These are phyloP conservation scores for Entomobrya multifasciata DNA, from an alignment of 2,888 invertebrate species.

Conservation along the genomic window DNA sequence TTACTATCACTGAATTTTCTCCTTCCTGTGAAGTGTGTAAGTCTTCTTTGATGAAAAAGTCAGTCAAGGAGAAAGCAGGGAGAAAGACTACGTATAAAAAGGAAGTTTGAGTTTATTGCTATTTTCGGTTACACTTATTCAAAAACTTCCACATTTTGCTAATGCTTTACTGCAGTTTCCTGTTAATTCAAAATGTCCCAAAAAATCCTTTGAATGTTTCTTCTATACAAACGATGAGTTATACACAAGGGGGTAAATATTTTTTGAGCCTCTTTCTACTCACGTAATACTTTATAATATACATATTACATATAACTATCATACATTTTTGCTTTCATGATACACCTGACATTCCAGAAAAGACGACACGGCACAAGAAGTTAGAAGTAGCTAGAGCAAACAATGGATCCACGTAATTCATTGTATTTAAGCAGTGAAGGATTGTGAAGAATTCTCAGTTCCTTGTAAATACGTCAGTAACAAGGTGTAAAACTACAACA, in stretches of 20 bases:
- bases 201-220: background rate
- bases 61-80: slow-evolving; percentile 39
- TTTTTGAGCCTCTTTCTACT: background rate
- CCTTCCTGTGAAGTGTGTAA: background rate
- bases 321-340: too few relatives aligned
- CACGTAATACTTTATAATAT: too few relatives aligned
- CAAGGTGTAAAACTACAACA: too few relatives aligned
- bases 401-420: too few relatives aligned
- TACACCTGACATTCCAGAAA: too few relatives aligned
- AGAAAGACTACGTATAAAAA: slow-evolving; percentile 50
- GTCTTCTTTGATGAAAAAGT: slow-evolving; percentile 65
- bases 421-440: too few relatives aligned
- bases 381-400: too few relatives aligned
- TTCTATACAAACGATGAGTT: background rate
- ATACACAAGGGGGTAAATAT: background rate
- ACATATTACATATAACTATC: too few relatives aligned
- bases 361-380: too few relatives aligned
- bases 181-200: background rate
- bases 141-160: slow-evolving; percentile 2
- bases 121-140: slow-evolving; percentile 9
- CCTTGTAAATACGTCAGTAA: too few relatives aligned
- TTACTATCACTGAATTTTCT: slow-evolving; percentile 14
- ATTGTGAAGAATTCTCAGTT: too few relatives aligned
- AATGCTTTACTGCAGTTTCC: background rate
- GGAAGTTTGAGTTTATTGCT: slow-evolving; percentile 65